Evolutionary conservation across 2,113 vertebrate species (phyloP).

Genomic region (Diglossa brunneiventris): DNA sequence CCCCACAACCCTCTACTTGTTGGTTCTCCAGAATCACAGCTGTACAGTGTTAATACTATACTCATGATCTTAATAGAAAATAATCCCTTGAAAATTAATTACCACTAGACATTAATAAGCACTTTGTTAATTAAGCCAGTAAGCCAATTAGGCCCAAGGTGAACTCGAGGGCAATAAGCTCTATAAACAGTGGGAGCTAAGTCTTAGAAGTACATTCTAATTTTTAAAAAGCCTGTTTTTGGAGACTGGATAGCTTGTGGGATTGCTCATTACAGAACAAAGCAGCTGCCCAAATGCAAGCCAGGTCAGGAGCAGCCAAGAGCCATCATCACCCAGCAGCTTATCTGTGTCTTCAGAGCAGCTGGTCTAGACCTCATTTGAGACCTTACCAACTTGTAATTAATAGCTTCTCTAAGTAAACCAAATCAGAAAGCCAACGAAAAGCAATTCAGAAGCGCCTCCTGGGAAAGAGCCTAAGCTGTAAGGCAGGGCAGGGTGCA

Average conservation of each 20-base stretch:
- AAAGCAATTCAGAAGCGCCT: not conserved
- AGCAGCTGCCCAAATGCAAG: not conserved
- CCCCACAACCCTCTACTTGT: not conserved
- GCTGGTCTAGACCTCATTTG: not conserved
- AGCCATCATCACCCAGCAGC: not conserved
- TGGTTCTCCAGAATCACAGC: not conserved
- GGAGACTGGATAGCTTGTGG: not conserved
- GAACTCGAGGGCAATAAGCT: slow-evolving; percentile 54
- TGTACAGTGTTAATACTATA: slow-evolving; percentile 10
- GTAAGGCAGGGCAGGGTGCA: not conserved
- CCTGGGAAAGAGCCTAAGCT: not conserved
- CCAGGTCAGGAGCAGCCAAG: slow-evolving; percentile 2
- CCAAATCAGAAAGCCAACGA: not conserved
- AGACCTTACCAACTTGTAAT: not conserved
- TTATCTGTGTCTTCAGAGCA: not conserved
- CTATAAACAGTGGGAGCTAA: not conserved
- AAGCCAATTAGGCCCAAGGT: slow-evolving; percentile 66
- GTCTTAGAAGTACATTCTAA: not conserved
- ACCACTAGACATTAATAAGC: slow-evolving; percentile 56
- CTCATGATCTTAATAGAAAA: slow-evolving; percentile 54
- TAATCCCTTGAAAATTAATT: slow-evolving; percentile 65
- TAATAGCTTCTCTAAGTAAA: not conserved
- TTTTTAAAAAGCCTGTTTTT: not conserved
- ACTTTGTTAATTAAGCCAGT: slow-evolving; percentile 62
- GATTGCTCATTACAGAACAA: slow-evolving; percentile 17